Conservation (phyloP, 2,888 invertebrate species). For the Apamea crenata region DNA sequence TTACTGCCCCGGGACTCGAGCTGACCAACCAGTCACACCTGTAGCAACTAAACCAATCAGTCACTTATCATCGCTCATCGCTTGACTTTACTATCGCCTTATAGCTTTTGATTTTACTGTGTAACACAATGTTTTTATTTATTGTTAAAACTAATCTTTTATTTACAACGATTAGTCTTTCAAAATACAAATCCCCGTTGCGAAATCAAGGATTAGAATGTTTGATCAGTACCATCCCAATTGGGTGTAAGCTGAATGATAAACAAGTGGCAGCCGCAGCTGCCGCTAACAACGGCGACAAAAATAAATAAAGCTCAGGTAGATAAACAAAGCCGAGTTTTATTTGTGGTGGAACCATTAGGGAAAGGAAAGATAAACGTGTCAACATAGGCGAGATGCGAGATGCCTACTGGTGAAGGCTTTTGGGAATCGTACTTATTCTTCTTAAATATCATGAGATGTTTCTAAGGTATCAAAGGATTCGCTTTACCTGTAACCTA, state of each 20-base stretch:
- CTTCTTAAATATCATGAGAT: background rate
- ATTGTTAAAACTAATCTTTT: slow-evolving; percentile 18
- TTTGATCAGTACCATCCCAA: slow-evolving; percentile 75
- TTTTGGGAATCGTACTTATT: slow-evolving; percentile 15
- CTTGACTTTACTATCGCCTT: too few relatives aligned
- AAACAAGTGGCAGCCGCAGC: slow-evolving; percentile 81
- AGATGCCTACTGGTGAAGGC: slow-evolving; percentile 23
- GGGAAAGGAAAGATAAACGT: slow-evolving; percentile 82
- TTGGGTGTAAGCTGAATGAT: slow-evolving; percentile 81
- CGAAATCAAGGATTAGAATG: slow-evolving; percentile 64
- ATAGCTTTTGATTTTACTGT: background rate
- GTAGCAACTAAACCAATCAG: background rate
- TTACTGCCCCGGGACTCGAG: too few relatives aligned
- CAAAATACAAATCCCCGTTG: slow-evolving; percentile 57
- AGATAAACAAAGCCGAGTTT: slow-evolving; percentile 85
- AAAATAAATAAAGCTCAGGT: slow-evolving; percentile 84
- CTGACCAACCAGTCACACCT: background rate
- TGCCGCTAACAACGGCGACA: slow-evolving; percentile 81
- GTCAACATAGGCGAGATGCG: slow-evolving; percentile 67
- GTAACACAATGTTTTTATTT: background rate
- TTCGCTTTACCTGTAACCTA: background rate
- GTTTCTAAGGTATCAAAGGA: background rate
- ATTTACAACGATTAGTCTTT: slow-evolving; percentile 52
- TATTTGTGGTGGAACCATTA: slow-evolving; percentile 86
- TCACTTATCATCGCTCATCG: background rate